Evolutionary conservation across 1,140 invertebrate species (phyloP).

Genomic region (Ceratina australensis): DNA sequence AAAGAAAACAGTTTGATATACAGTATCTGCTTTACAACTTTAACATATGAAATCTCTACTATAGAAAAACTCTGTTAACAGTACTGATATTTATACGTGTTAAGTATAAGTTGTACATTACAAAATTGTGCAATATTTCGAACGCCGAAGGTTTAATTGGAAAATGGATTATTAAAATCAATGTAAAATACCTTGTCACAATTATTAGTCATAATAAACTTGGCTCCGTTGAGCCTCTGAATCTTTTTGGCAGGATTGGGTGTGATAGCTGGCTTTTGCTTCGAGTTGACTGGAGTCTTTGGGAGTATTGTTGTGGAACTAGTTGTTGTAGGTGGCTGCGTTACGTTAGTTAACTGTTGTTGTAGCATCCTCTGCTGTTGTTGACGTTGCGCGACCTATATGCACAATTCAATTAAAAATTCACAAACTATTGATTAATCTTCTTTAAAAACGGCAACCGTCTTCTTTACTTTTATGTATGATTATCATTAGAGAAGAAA

Average conservation of each 20-base stretch:
- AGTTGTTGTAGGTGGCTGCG: constrained; percentile 76
- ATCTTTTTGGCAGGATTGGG: constrained; percentile 76
- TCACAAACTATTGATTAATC: background rate
- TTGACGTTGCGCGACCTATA: constrained; percentile 83
- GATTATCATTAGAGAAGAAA: background rate
- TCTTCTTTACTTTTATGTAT: background rate
- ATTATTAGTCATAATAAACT: constrained; percentile 77
- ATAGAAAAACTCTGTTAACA: constrained; percentile 1
- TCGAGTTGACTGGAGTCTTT: constrained; percentile 77
- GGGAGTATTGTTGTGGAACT: constrained; percentile 68
- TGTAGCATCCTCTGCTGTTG: constrained; percentile 82
- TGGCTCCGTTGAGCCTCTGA: constrained; percentile 78
- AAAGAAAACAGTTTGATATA: too few species aligned
- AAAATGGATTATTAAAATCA: background rate
- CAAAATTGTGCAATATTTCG: background rate
- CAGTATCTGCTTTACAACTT: too few species aligned
- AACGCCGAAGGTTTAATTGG: background rate
- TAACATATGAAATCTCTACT: background rate
- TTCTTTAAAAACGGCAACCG: background rate
- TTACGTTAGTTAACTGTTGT: constrained; percentile 75
- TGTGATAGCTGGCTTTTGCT: constrained; percentile 75
- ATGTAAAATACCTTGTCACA: constrained; percentile 73
- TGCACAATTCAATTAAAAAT: background rate
- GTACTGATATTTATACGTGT: too few species aligned
- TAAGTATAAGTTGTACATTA: too few species aligned